phyloP scores from a whole-genome alignment of 2,888 invertebrate species.

The Malthinus seriepunctatus region DNA sequence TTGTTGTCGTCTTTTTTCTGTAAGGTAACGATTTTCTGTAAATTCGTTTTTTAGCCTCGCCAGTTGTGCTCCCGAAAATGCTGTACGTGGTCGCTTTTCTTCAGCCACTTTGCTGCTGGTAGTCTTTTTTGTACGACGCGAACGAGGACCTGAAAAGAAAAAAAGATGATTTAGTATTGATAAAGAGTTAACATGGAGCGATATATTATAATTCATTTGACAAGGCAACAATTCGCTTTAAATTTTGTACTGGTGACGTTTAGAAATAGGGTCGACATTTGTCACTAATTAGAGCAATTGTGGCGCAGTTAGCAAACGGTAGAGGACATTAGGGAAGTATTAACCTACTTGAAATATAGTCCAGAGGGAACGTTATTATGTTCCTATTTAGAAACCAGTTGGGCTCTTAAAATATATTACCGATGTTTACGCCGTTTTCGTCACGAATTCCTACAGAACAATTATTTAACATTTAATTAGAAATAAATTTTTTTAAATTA shows the following conservation, averaged over 20 bases:
- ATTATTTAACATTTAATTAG: neutral
- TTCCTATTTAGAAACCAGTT: constrained; percentile 40
- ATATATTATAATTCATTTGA: constrained; percentile 14
- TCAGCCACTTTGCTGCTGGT: constrained; percentile 57
- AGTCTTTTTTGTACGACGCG: constrained; percentile 60
- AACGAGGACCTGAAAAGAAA: constrained; percentile 61
- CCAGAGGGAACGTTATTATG: constrained; percentile 41
- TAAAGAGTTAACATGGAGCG: neutral
- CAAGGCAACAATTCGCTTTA: constrained; percentile 21
- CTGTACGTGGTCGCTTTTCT: constrained; percentile 93
- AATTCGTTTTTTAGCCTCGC: constrained; percentile 92
- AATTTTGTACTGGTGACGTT: constrained; percentile 37
- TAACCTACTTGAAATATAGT: constrained; percentile 45
- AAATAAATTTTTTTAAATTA: neutral
- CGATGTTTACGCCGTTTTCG: neutral
- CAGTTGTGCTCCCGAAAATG: constrained; percentile 93
- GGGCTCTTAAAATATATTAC: constrained; percentile 6
- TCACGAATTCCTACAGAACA: neutral
- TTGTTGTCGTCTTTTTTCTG: constrained; percentile 87
- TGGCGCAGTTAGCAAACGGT: constrained; percentile 45
- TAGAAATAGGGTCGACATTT: constrained; percentile 47
- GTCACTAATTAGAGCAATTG: constrained; percentile 53
- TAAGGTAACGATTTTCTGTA: constrained; percentile 89
- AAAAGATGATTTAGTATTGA: neutral
- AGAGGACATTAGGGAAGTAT: constrained; percentile 48